These are phyloP conservation scores for Syngnathoides biaculeatus DNA, from an alignment of 2,113 vertebrate species.

Conservation along the genomic window DNA sequence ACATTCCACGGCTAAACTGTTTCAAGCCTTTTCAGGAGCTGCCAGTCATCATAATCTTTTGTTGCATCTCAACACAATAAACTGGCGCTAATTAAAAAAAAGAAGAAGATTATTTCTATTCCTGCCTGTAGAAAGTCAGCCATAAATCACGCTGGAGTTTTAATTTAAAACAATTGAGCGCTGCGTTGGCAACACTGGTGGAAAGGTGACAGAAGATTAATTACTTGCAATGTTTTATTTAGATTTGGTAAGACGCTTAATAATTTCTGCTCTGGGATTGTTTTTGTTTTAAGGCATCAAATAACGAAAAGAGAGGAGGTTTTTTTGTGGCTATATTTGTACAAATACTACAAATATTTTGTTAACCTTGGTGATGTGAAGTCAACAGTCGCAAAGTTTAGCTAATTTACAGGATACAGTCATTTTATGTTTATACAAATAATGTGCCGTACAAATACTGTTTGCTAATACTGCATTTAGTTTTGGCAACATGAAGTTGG, in stretches of 20 bases:
- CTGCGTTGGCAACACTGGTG: slow-evolving; percentile 1
- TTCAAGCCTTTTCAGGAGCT: slow-evolving; percentile 34
- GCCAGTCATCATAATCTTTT: slow-evolving; percentile 22
- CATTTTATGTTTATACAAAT: too few relatives aligned
- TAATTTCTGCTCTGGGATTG: slow-evolving; percentile 1
- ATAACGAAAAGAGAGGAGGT: not conserved
- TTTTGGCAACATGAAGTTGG: too few relatives aligned
- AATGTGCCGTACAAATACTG: too few relatives aligned
- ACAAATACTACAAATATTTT: too few relatives aligned
- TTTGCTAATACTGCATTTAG: too few relatives aligned
- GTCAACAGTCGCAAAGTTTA: too few relatives aligned
- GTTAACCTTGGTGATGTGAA: too few relatives aligned
- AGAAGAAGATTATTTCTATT: slow-evolving; percentile 1
- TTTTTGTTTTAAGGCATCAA: slow-evolving; percentile 1
- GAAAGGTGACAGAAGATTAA: slow-evolving; percentile 25
- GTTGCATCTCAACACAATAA: slow-evolving; percentile 12
- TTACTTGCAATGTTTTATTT: slow-evolving; percentile 9
- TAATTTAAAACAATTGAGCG: slow-evolving; percentile 11
- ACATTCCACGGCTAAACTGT: not conserved
- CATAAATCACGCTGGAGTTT: slow-evolving; percentile 16
- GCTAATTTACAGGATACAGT: too few relatives aligned
- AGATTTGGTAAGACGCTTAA: slow-evolving; percentile 11
- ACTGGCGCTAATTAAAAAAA: slow-evolving; percentile 7
- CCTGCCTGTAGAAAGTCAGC: slow-evolving; percentile 6
- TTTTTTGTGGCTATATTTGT: too few relatives aligned